Percentiles rank a stretch among this genome's conserved stretches.
phyloP scores from a whole-genome alignment of 2,797 vertebrate species.

The Microctenopoma lineatum region DNA sequence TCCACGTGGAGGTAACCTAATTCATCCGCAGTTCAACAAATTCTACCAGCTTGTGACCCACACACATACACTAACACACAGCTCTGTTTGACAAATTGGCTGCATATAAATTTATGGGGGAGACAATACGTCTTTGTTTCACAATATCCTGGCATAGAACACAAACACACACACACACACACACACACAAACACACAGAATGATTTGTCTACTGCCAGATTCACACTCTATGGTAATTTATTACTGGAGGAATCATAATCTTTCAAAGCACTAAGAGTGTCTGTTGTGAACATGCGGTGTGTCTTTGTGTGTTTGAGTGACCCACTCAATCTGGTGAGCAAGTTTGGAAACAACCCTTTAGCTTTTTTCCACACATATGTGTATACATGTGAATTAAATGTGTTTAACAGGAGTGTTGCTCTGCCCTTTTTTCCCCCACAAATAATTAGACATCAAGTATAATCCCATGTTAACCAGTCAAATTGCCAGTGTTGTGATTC shows the following conservation, averaged over 20 bases:
- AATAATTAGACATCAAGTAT: conserved; percentile 74
- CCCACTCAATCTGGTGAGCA: conserved; percentile 9
- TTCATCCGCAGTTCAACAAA: conserved; percentile 48
- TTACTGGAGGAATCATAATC: conserved; percentile 79
- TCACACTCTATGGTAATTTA: conserved; percentile 84
- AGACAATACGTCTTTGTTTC: conserved; percentile 78
- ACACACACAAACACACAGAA: conserved; percentile 28
- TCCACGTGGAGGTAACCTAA: conserved; percentile 26
- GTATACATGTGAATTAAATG: not conserved
- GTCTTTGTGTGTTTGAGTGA: conserved; percentile 1
- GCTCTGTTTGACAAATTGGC: conserved; percentile 71
- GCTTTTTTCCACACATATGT: conserved; percentile 2
- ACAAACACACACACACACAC: conserved; percentile 13
- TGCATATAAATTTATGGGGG: conserved; percentile 62
- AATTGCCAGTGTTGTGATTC: conserved; percentile 1
- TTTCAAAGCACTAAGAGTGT: conserved; percentile 70
- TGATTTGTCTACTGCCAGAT: conserved; percentile 86
- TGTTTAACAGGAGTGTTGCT: conserved; percentile 81
- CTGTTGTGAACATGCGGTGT: not conserved
- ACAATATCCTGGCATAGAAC: conserved; percentile 45
- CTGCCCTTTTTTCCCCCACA: conserved; percentile 69
- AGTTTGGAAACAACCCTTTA: not conserved
- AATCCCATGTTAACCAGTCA: conserved; percentile 46
- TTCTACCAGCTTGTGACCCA: conserved; percentile 19
- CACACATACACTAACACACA: conserved; percentile 11